Percentiles rank a stretch among this genome's conserved stretches.
Evolutionary conservation across 1,140 invertebrate species (phyloP).

Genomic region (Philopotamus ludificatus): DNA sequence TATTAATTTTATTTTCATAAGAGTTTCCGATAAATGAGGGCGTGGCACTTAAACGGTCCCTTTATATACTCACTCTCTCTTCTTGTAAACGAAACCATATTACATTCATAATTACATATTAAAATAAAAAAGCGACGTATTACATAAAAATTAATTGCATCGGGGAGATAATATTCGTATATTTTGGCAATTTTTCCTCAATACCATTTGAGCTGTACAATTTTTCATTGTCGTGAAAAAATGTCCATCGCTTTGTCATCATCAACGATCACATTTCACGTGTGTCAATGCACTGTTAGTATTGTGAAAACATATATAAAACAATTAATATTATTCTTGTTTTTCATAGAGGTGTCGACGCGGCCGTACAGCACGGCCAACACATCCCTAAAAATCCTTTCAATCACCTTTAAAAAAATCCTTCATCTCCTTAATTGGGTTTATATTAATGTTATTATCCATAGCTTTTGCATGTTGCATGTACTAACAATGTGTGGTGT

Average conservation of each 20-base stretch:
- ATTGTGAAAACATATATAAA: constrained; percentile 8
- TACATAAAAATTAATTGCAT: too few species aligned
- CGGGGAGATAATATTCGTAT: not conserved
- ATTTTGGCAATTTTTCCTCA: too few species aligned
- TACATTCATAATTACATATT: not conserved
- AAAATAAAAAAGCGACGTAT: too few species aligned
- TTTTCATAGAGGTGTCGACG: constrained; percentile 38
- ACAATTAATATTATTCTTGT: constrained; percentile 28
- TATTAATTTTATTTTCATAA: constrained; percentile 39
- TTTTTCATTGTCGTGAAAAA: too few species aligned
- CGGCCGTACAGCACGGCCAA: constrained; percentile 39
- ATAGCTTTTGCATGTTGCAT: constrained; percentile 33
- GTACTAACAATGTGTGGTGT: constrained; percentile 29
- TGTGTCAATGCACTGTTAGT: constrained; percentile 26
- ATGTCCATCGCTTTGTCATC: too few species aligned
- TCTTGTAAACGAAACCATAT: constrained; percentile 10
- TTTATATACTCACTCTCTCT: constrained; percentile 18
- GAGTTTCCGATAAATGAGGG: constrained; percentile 19
- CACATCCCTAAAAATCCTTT: constrained; percentile 9
- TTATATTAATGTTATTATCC: not conserved
- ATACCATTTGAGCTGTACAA: too few species aligned
- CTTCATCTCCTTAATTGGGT: not conserved
- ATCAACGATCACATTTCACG: too few species aligned
- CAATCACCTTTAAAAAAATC: not conserved
- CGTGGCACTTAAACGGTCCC: constrained; percentile 19